Base-by-base conservation (phyloP, 2,888 invertebrate genomes). In the Nipponacmea schrenckii region DNA sequence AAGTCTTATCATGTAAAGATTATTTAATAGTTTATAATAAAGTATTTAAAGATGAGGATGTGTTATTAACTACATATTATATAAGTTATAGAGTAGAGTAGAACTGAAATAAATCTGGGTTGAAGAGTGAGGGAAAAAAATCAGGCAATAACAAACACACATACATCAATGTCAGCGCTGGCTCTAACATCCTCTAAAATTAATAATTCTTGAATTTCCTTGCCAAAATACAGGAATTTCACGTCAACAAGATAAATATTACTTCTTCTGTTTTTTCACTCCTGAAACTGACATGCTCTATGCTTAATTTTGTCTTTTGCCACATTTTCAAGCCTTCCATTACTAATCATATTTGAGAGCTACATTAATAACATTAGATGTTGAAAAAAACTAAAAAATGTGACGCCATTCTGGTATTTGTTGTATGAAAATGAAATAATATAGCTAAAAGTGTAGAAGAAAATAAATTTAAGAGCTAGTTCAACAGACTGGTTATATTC, bases 151-250 rank as follows among this genome's bases (percentile, higher is more conserved):
- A 56, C 56, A 56, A 56, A 56, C 56, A 56, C 20, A 12, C 56
- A 56, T 56, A 56, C 24, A 56, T 56, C 56, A 56, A 20, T 56
- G 56, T 56, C 56, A 56, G 56, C 1, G 56, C 56, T 56, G 15
- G 24, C 20, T 56, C 56, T n/a, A 56, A 56, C 56, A 56, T 56
- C 56, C 56, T 24, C 56, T 24, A 56, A 56, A 56, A 56, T 56
- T 56, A 56, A 56, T 56, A 56, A 56, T 56, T 56, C 56, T 56
- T 24, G 56, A 56, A 56, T 56, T 56, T 56, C 56, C 56, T 56
- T 56, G 56, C 56, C 56, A 56, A 56, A 20, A 56, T 20, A 56
- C 56, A 24, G 12, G 20, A 56, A 12, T 56, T 56, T 24, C 20
- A 56, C 56, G 24, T 56, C 56, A 56, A 24, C 56, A 56, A 56